These are phyloP conservation scores for Potamilus streckersoni DNA, from an alignment of 1,140 invertebrate genomes.

Conservation along the genomic window DNA sequence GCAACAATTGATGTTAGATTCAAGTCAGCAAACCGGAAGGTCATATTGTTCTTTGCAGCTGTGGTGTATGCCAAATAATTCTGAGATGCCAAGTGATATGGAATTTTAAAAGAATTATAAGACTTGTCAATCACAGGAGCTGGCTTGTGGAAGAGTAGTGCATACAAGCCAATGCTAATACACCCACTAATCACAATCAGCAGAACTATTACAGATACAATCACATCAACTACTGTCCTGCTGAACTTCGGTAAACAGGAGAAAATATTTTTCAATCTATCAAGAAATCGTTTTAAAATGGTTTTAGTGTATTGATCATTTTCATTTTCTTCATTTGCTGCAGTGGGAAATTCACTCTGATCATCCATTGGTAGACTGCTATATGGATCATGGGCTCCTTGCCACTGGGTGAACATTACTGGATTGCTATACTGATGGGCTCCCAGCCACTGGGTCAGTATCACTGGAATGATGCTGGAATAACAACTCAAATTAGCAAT, in stretches of 20 bases:
- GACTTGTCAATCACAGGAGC: conserved; percentile 57
- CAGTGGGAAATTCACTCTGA: too few species aligned
- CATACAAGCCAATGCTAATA: conserved; percentile 42
- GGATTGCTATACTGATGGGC: too few species aligned
- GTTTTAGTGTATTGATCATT: too few species aligned
- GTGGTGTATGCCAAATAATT: conserved; percentile 45
- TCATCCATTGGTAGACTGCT: too few species aligned
- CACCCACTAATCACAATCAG: conserved; percentile 24
- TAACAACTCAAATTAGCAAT: too few species aligned
- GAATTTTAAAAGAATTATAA: conserved; percentile 57
- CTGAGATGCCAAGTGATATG: conserved; percentile 53
- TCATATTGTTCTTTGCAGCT: conserved; percentile 34
- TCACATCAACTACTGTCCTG: conserved; percentile 20
- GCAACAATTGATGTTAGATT: neutral
- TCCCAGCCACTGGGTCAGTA: too few species aligned
- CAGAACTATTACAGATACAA: conserved; percentile 34
- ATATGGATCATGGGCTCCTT: too few species aligned
- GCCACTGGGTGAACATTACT: too few species aligned
- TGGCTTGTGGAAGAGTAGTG: conserved; percentile 42
- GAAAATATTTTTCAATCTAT: too few species aligned
- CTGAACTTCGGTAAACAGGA: neutral
- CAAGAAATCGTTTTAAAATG: too few species aligned
- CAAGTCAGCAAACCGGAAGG: neutral
- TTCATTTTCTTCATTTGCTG: too few species aligned
- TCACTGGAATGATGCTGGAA: too few species aligned